These are phyloP conservation scores for Gracilinanus agilis DNA, from an alignment of 2,113 vertebrate species.

Conservation along the genomic window DNA sequence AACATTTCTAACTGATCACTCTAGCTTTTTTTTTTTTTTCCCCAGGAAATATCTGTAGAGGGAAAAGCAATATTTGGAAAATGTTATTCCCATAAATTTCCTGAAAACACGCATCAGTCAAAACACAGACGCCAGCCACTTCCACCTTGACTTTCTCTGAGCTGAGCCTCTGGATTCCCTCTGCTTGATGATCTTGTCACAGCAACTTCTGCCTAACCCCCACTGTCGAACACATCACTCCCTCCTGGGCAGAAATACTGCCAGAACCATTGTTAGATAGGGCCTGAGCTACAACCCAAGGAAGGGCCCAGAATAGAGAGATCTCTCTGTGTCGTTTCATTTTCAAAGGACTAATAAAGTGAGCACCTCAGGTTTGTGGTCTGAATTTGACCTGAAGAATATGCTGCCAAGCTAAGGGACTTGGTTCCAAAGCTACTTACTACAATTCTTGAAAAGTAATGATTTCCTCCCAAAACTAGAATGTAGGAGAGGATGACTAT, in stretches of 20 bases:
- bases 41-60: constrained; percentile 83
- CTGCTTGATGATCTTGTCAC: constrained; percentile 38
- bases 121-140: constrained; percentile 79
- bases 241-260: constrained; percentile 37
- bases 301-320: constrained; percentile 20
- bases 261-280: constrained; percentile 8
- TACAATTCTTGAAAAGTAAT: constrained; percentile 33
- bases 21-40: constrained; percentile 65
- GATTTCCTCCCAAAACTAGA: constrained; percentile 14
- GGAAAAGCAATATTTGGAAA: constrained; percentile 82
- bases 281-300: constrained; percentile 20
- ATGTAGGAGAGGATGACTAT: not conserved
- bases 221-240: constrained; percentile 11
- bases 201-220: constrained; percentile 39
- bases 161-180: constrained; percentile 58
- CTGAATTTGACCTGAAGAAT: constrained; percentile 20
- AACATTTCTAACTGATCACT: constrained; percentile 79
- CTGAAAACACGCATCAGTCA: constrained; percentile 83
- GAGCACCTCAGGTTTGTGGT: not conserved
- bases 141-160: constrained; percentile 74
- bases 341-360: constrained; percentile 50
- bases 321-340: constrained; percentile 15
- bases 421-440: not conserved
- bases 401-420: not conserved
- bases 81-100: constrained; percentile 81